Conservation (phyloP, 2,113 vertebrate genomes). For the Phrynosoma blainvillii region DNA sequence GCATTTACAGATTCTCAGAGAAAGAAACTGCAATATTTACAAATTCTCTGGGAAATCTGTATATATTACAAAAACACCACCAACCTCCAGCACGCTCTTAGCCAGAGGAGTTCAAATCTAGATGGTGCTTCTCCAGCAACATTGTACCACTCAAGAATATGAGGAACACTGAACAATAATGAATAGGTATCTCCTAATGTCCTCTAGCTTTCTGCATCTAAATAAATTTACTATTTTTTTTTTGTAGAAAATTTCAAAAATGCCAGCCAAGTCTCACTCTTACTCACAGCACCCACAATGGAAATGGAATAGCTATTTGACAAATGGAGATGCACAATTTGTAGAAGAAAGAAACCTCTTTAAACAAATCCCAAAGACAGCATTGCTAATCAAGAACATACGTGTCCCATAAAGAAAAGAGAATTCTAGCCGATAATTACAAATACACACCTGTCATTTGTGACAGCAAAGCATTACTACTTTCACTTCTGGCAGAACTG, state of each 20-base stretch:
- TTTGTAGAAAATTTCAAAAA: background rate
- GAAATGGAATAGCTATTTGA: background rate
- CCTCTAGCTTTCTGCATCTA: background rate
- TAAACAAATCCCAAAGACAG: background rate
- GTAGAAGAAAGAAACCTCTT: background rate
- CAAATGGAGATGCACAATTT: background rate
- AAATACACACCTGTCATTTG: background rate
- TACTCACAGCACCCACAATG: background rate
- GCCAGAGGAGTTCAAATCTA: background rate
- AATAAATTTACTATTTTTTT: background rate
- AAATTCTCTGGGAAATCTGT: background rate
- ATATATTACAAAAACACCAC: background rate
- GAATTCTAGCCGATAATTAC: background rate
- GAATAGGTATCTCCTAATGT: too few relatives aligned
- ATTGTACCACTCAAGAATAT: background rate
- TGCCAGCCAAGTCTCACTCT: background rate
- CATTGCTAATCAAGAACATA: background rate
- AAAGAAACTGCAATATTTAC: background rate
- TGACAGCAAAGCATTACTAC: background rate
- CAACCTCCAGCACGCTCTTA: background rate
- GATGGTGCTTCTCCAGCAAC: background rate
- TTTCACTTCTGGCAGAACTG: constrained; percentile 39
- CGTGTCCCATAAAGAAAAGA: background rate
- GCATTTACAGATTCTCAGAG: background rate
- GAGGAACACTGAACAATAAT: background rate